A percentile compares a stretch with the other conserved stretches of the same genome.
phyloP scores from a whole-genome alignment of 2,113 vertebrate species.

The Pygathrix nemaeus region DNA sequence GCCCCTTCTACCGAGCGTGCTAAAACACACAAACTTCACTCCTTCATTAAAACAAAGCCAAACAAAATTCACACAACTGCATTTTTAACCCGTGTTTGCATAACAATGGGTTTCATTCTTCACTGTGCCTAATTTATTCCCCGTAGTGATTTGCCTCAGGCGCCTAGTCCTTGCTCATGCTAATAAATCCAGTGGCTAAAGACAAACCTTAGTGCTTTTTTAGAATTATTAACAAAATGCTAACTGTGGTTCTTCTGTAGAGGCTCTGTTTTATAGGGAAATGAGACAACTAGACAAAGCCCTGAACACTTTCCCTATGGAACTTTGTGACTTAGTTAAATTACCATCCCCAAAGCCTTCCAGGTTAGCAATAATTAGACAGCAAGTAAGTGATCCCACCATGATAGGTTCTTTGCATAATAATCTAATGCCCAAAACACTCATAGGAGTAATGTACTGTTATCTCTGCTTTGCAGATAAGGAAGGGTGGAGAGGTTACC shows the following conservation, averaged over 20 bases:
- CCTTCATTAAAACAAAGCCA: slow-evolving; percentile 3
- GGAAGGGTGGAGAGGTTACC: background rate
- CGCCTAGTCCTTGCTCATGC: background rate
- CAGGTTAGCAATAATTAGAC: background rate
- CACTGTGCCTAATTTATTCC: background rate
- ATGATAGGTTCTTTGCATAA: background rate
- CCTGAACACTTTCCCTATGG: background rate
- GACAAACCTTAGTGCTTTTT: background rate
- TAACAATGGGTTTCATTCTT: slow-evolving; percentile 36
- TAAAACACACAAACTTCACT: background rate
- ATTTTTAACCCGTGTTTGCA: slow-evolving; percentile 20
- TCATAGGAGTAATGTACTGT: background rate
- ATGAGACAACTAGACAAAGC: background rate
- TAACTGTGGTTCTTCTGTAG: background rate
- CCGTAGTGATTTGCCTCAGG: slow-evolving; percentile 2
- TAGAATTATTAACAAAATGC: background rate
- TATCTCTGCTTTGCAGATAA: background rate
- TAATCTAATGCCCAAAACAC: background rate
- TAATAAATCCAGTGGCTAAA: slow-evolving; percentile 15
- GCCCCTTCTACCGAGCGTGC: background rate
- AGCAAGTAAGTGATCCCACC: background rate
- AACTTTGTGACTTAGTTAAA: background rate
- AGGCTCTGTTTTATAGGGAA: background rate
- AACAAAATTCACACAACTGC: background rate
- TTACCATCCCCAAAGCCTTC: too few species aligned